A percentile compares a stretch with the other conserved stretches of the same genome.
Conservation (phyloP, 1,140 invertebrate genomes). For the Anastrepha obliqua region DNA sequence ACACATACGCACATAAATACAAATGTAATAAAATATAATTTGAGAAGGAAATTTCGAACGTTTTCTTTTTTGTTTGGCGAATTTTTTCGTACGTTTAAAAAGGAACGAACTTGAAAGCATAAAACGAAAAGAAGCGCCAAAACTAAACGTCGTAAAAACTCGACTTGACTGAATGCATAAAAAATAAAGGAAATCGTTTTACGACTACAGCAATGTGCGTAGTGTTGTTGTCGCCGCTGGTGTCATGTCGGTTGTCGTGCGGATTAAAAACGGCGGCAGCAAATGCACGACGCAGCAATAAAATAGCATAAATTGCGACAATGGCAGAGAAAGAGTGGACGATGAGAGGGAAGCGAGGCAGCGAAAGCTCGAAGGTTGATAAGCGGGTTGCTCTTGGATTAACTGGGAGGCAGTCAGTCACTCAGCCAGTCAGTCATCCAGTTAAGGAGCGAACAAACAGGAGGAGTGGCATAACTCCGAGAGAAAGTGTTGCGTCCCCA, state of each 20-base stretch:
- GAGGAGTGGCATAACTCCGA: background rate
- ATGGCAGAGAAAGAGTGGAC: background rate
- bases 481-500: background rate
- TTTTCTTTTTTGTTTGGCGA: background rate
- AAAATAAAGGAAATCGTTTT: constrained; percentile 20
- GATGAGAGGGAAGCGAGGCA: background rate
- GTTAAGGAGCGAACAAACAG: background rate
- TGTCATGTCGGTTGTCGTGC: constrained; percentile 19
- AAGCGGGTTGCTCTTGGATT: background rate
- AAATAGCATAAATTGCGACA: background rate
- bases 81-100: no score
- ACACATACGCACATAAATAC: no score
- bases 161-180: background rate
- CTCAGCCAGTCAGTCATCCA: background rate
- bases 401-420: background rate
- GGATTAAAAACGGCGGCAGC: constrained; percentile 11
- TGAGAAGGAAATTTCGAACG: background rate
- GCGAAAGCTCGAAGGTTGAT: background rate
- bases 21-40: background rate
- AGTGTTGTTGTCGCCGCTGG: background rate
- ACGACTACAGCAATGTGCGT: background rate
- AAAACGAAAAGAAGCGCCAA: background rate
- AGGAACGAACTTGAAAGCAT: background rate
- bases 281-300: constrained; percentile 6
- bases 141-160: constrained; percentile 23